phyloP scores from a whole-genome alignment of 2,888 invertebrate species.

The Phengaris arion region DNA sequence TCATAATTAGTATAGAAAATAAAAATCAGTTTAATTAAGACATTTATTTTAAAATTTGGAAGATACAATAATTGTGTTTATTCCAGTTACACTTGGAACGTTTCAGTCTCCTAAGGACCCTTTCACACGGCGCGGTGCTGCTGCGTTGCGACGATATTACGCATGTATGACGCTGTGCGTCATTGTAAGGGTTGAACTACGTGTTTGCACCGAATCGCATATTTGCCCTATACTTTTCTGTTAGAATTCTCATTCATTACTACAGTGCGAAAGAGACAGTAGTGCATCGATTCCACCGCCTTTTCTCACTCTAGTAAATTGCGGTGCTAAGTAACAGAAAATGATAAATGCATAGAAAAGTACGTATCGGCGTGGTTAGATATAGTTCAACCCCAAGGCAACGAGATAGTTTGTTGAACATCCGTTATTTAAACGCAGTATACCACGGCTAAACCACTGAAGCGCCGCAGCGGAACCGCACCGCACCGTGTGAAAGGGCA shows the following conservation, averaged over 20 bases:
- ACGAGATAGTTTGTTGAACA: no score
- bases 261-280: no score
- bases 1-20: background rate
- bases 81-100: constrained; percentile 52
- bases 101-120: constrained; percentile 73
- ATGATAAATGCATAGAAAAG: background rate
- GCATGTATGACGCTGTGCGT: background rate
- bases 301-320: no score
- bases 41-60: constrained; percentile 39
- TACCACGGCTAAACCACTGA: no score
- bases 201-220: background rate
- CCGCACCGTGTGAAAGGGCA: constrained; percentile 9
- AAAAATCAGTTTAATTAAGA: constrained; percentile 7
- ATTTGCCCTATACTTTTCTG: background rate
- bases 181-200: background rate
- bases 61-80: constrained; percentile 71
- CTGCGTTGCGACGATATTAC: background rate
- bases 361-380: background rate
- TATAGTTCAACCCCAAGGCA: no score
- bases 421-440: no score
- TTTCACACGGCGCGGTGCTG: constrained; percentile 34
- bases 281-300: no score
- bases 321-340: background rate
- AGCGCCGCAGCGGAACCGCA: background rate
- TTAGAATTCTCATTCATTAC: background rate